Evolutionary conservation across 2,888 invertebrate species (phyloP).

Genomic region (Polyommatus iphigenia): DNA sequence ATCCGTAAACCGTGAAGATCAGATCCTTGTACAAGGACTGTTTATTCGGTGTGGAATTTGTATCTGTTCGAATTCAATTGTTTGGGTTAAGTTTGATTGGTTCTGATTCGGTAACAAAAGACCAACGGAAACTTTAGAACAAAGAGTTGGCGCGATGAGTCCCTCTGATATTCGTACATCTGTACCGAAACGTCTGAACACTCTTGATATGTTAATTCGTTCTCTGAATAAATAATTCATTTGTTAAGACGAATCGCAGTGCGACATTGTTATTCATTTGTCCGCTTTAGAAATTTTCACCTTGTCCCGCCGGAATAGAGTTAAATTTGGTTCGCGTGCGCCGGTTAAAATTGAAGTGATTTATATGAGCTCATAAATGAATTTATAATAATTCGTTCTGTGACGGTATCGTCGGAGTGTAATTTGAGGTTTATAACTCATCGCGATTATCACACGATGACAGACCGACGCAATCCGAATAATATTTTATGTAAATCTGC

Average conservation of each 20-base stretch:
- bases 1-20: slow-evolving; percentile 18
- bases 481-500: slow-evolving; percentile 14
- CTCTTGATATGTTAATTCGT: slow-evolving; percentile 76
- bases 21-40: slow-evolving; percentile 8
- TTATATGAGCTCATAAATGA: slow-evolving; percentile 37
- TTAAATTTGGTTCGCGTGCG: slow-evolving; percentile 31
- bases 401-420: slow-evolving; percentile 38
- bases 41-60: slow-evolving; percentile 24
- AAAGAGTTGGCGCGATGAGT: background rate
- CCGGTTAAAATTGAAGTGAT: slow-evolving; percentile 37
- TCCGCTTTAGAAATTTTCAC: slow-evolving; percentile 34
- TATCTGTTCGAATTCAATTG: slow-evolving; percentile 17
- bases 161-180: slow-evolving; percentile 34
- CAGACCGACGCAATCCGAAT: slow-evolving; percentile 15
- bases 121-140: slow-evolving; percentile 34
- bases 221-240: slow-evolving; percentile 77
- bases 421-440: slow-evolving; percentile 40
- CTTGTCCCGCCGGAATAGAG: slow-evolving; percentile 46
- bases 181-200: slow-evolving; percentile 44
- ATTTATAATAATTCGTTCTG: slow-evolving; percentile 41
- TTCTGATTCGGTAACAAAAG: slow-evolving; percentile 31
- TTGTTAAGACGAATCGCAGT: slow-evolving; percentile 70
- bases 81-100: slow-evolving; percentile 18
- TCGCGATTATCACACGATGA: slow-evolving; percentile 18
- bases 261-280: slow-evolving; percentile 55